Evolutionary conservation across 2,797 vertebrate genomes (phyloP).

Genomic region (Scolopax bukidnonensis): DNA sequence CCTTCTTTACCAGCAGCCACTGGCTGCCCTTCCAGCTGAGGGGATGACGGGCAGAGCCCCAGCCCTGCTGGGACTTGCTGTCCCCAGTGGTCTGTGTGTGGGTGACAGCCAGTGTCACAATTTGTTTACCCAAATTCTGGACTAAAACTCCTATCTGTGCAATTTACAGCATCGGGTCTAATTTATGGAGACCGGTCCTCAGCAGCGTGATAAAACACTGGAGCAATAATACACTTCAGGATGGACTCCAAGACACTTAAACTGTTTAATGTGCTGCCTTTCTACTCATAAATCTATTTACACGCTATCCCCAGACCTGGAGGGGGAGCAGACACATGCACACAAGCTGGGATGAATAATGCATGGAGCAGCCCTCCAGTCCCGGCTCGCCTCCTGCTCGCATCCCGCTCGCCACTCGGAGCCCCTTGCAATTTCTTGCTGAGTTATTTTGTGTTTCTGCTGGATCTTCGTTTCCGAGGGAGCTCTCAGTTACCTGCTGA

Average conservation of each 20-base stretch:
- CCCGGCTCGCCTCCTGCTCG: background rate
- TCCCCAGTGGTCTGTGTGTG: accelerated
- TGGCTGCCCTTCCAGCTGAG: accelerated
- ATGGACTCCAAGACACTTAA: conserved; percentile 63
- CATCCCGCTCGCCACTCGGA: background rate
- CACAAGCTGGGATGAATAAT: conserved; percentile 43
- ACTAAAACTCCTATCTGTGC: background rate
- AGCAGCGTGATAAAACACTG: conserved; percentile 37
- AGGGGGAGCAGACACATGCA: background rate
- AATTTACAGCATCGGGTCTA: background rate
- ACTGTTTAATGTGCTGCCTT: conserved; percentile 47
- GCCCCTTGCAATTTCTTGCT: background rate
- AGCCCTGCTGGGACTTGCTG: background rate
- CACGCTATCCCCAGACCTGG: conserved; percentile 21
- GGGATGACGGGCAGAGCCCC: background rate
- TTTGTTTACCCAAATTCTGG: background rate
- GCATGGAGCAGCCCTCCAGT: conserved; percentile 13
- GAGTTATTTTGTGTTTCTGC: conserved; percentile 55
- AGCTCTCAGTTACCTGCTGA: conserved; percentile 60
- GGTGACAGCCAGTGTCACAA: background rate
- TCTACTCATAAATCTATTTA: conserved; percentile 62
- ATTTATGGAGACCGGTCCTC: conserved; percentile 34
- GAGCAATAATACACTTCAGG: conserved; percentile 58
- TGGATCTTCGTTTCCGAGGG: conserved; percentile 16
- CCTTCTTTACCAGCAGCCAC: background rate